Conservation (phyloP, 2,113 vertebrate species). For the Vulpes ferrilata region DNA sequence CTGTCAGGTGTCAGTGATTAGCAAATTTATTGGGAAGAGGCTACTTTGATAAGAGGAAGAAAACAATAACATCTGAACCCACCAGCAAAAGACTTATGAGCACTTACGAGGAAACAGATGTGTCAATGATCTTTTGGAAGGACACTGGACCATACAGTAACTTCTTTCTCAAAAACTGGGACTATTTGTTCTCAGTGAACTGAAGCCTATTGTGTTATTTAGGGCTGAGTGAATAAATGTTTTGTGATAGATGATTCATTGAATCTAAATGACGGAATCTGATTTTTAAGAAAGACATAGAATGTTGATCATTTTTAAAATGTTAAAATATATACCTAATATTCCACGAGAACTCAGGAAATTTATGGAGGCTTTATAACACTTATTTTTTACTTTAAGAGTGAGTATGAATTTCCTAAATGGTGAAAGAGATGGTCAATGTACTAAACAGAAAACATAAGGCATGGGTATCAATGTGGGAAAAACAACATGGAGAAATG, state of each 20-base stretch:
- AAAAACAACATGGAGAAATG: neutral
- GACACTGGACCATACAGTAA: neutral
- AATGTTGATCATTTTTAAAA: neutral
- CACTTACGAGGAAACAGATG: neutral
- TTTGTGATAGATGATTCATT: neutral
- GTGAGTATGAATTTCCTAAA: neutral
- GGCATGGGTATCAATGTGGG: neutral
- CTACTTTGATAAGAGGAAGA: constrained; percentile 5
- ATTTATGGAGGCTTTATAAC: neutral
- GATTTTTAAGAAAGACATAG: neutral
- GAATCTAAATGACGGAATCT: neutral
- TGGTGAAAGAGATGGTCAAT: neutral
- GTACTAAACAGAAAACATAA: neutral
- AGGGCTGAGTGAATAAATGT: neutral
- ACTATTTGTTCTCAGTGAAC: neutral
- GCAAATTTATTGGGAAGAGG: constrained; percentile 18
- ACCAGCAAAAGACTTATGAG: neutral
- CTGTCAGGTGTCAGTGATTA: constrained; percentile 57
- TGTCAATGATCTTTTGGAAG: neutral
- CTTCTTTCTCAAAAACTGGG: neutral
- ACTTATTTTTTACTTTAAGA: neutral
- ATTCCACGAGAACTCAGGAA: neutral
- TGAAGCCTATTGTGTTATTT: neutral
- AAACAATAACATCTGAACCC: neutral
- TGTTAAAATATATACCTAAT: neutral